phyloP scores from a whole-genome alignment of 2,888 invertebrate species.

The Agrilus mali region DNA sequence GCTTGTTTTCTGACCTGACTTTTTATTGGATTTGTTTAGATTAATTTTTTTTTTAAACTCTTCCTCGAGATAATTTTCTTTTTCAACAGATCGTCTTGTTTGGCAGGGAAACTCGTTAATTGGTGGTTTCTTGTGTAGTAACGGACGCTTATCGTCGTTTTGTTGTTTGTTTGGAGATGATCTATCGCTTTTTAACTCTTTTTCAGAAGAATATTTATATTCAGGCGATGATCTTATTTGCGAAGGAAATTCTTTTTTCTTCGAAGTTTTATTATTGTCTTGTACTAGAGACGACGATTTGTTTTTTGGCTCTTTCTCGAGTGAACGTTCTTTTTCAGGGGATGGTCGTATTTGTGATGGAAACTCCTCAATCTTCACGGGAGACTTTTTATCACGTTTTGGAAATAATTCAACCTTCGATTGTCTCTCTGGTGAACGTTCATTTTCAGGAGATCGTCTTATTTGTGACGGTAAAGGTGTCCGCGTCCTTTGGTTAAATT shows the following conservation, averaged over 20 bases:
- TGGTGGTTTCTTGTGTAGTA: background rate
- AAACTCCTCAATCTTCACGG: conserved; percentile 2
- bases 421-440: background rate
- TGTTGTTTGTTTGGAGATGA: too few relatives aligned
- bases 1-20: too few relatives aligned
- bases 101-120: conserved; percentile 12
- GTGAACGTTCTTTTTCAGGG: conserved; percentile 1
- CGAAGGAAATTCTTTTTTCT: background rate
- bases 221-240: conserved; percentile 4
- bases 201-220: background rate
- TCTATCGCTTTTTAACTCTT: conserved; percentile 1
- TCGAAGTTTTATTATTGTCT: too few relatives aligned
- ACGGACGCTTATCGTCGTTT: conserved; percentile 6
- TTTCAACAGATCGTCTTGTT: background rate
- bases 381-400: conserved; percentile 1
- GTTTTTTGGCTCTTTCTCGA: background rate
- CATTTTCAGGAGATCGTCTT: conserved; percentile 5
- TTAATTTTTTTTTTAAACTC: too few relatives aligned
- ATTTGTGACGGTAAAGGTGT: conserved; percentile 17
- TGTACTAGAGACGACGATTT: too few relatives aligned
- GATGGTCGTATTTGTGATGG: conserved; percentile 2
- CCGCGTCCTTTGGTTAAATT: conserved; percentile 6
- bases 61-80: background rate
- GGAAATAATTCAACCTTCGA: background rate
- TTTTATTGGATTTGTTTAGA: too few relatives aligned